Evolutionary conservation across 1,140 invertebrate genomes (phyloP), one percentile per base, ranked within the genome.

Genomic region (Araneus ventricosus): DNA sequence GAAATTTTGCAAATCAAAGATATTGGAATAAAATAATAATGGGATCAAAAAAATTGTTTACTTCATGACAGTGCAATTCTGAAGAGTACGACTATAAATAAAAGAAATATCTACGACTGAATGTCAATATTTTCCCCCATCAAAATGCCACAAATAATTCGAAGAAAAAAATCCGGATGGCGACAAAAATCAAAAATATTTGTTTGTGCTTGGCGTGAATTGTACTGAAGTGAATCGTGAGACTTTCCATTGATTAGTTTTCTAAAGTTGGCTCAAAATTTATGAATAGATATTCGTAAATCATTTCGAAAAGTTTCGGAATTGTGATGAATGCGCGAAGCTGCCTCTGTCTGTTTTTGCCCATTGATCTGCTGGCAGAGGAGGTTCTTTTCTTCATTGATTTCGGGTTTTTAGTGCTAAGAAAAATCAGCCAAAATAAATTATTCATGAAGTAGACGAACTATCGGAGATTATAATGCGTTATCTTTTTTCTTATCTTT

Each of bases 371-470:
- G 63, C 63, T 14, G 3, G 63, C 63, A 14, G 63, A n/a, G 27
- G 63, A 67, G 63, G n/a, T n/a, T 27, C 27, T 67, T 67, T 27
- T 67, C 70, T 75, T 75, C 70, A 75, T 75, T 75, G 70, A 75
- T 75, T 75, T 22, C 10, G 34, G 30, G 70, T 75, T 75, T 75
- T 75, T 34, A 75, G 70, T 37, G 70, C 70, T 37, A 37, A 75
- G 70, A 75, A 75, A 63, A 75, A 75, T 75, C 70, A 75, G 30
- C 34, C 70, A 37, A 75, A 75, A 75, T 75, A 75, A 75, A 75
- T 75, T 75, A 75, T 75, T 75, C 70, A 75, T 75, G 70, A 75
- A 75, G 70, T 34, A 30, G 27, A 30, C 27, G 34, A 75, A 75
- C 70, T 75, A 75, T 75, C 70, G 70, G 70, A 75, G 70, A 75